A percentile compares a stretch with the other conserved stretches of the same genome.
These are phyloP conservation scores for Stenodera caucasica DNA, from an alignment of 2,888 invertebrate genomes.

Conservation along the genomic window DNA sequence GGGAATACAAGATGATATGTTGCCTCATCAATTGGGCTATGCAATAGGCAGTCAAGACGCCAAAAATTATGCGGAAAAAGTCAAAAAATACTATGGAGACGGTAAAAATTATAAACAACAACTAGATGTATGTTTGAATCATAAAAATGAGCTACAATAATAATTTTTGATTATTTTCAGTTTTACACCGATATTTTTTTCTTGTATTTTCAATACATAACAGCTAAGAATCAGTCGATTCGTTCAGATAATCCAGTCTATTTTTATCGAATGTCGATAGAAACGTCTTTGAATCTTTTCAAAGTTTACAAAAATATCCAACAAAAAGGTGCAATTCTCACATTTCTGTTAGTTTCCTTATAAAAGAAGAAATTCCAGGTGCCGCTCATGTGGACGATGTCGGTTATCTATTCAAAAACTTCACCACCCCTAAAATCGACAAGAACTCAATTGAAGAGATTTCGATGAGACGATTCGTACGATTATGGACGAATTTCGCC, in stretches of 20 bases:
- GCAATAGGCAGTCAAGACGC: neutral
- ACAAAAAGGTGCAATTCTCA: neutral
- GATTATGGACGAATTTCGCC: constrained; percentile 6
- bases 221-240: neutral
- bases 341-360: too few species aligned
- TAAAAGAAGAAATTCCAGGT: neutral
- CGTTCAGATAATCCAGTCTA: neutral
- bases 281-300: neutral
- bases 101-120: neutral
- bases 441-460: neutral
- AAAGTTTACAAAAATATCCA: neutral
- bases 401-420: constrained; percentile 6
- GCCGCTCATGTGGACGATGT: constrained; percentile 4
- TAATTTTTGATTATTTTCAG: neutral
- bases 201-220: neutral
- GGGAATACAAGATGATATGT: neutral
- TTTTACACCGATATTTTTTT: neutral
- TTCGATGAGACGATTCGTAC: neutral
- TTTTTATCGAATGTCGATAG: constrained; percentile 3
- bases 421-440: neutral
- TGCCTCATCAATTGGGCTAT: constrained; percentile 2
- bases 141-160: neutral
- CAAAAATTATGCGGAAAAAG: neutral
- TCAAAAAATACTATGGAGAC: constrained; percentile 4
- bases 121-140: neutral